Evolutionary conservation across 2,113 vertebrate genomes (phyloP).

Genomic region (Pachycephala philippinensis): DNA sequence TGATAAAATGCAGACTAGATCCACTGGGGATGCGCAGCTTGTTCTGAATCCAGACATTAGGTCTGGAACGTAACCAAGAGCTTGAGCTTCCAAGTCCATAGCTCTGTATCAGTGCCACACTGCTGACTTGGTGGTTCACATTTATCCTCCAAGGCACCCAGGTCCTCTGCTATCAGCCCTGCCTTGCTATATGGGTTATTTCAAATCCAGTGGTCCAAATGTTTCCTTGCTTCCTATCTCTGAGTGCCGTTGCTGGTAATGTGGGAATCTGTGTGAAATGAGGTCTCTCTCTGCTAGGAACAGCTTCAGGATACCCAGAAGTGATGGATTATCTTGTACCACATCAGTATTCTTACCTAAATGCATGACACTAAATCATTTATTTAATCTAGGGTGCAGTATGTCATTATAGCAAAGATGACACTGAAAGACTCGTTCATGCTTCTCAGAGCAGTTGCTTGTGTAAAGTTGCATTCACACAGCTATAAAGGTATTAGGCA

Average conservation of each 20-base stretch:
- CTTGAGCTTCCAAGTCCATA: neutral
- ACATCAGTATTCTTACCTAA: neutral
- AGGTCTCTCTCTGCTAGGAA: neutral
- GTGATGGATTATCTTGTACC: neutral
- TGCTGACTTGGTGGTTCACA: neutral
- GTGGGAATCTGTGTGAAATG: fast-evolving
- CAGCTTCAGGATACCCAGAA: neutral
- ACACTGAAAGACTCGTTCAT: neutral
- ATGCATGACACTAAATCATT: neutral
- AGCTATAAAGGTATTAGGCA: neutral
- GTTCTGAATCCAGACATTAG: neutral
- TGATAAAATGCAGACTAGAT: neutral
- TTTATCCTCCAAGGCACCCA: neutral
- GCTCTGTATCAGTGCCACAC: neutral
- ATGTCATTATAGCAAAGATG: neutral
- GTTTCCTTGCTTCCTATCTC: neutral
- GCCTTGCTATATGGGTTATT: neutral
- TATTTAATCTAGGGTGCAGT: neutral
- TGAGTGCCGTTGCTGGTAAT: neutral
- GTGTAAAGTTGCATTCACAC: neutral
- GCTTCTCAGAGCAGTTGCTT: neutral
- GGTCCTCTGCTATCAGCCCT: neutral
- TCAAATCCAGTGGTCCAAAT: neutral
- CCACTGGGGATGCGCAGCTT: neutral
- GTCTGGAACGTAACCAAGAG: neutral